Evolutionary conservation across 2,113 vertebrate species (phyloP).

Genomic region (Litocranius walleri): DNA sequence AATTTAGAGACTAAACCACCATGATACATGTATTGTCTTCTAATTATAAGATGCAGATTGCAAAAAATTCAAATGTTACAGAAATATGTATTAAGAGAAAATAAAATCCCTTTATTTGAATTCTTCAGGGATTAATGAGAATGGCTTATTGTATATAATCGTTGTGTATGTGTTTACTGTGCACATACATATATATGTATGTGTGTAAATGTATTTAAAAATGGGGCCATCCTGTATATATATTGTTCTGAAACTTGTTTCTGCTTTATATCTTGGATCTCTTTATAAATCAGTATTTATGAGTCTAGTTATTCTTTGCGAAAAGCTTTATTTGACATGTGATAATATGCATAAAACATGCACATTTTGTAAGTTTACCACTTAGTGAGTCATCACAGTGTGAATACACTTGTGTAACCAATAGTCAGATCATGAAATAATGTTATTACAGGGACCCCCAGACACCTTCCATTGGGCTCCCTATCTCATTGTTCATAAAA

Average conservation of each 20-base stretch:
- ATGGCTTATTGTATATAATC: not conserved
- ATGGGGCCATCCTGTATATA: not conserved
- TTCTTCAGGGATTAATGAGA: not conserved
- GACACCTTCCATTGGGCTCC: not conserved
- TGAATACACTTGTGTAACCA: not conserved
- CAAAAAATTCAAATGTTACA: not conserved
- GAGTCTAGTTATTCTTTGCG: not conserved
- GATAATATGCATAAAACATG: not conserved
- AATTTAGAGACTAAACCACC: not conserved
- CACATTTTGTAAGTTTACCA: not conserved
- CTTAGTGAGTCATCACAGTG: not conserved
- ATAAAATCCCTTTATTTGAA: not conserved
- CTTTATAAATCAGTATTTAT: constrained; percentile 12
- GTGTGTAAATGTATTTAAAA: not conserved
- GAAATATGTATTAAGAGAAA: not conserved
- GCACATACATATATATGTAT: not conserved
- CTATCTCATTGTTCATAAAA: not conserved
- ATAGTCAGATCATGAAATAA: not conserved
- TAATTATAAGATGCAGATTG: not conserved
- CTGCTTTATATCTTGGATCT: not conserved
- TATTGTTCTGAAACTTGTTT: not conserved
- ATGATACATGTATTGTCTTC: not conserved
- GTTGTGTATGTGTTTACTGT: not conserved
- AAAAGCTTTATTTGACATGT: not conserved
- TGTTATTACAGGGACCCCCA: not conserved